Evolutionary conservation across 2,113 vertebrate species (phyloP).

Genomic region (Argyrosomus japonicus): DNA sequence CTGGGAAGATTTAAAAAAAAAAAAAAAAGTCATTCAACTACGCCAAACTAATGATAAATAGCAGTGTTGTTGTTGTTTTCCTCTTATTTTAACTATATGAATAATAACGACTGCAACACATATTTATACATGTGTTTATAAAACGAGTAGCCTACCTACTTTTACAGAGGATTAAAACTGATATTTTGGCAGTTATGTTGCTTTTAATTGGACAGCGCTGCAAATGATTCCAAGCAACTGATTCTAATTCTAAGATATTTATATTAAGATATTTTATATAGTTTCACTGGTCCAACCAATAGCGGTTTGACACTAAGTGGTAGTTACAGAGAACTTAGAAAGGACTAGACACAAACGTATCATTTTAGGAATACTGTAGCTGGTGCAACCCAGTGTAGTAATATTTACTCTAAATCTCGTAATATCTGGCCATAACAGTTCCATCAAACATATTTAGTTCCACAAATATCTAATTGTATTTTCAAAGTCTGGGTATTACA

Average conservation of each 20-base stretch:
- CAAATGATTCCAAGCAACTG: neutral
- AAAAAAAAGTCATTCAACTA: no score
- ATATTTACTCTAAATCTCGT: no score
- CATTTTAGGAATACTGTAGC: neutral
- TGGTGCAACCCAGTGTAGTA: neutral
- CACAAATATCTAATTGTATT: slow-evolving; percentile 8
- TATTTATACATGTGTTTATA: neutral
- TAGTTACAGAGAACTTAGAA: neutral
- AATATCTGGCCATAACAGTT: neutral
- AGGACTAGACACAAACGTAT: neutral
- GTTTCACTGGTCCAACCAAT: neutral
- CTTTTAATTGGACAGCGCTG: neutral
- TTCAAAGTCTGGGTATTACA: slow-evolving; percentile 57
- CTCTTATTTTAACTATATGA: neutral
- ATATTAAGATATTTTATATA: no score
- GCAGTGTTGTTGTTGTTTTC: no score
- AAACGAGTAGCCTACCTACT: neutral
- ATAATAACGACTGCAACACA: neutral
- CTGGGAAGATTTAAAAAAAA: no score
- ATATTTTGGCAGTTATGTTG: neutral
- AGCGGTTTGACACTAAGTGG: neutral
- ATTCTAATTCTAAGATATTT: no score
- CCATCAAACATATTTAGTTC: neutral
- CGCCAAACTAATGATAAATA: no score
- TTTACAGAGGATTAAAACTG: neutral